Percentiles rank a stretch among this genome's conserved stretches.
These are phyloP conservation scores for Lerista edwardsae DNA, from an alignment of 2,797 vertebrate species.

Conservation along the genomic window DNA sequence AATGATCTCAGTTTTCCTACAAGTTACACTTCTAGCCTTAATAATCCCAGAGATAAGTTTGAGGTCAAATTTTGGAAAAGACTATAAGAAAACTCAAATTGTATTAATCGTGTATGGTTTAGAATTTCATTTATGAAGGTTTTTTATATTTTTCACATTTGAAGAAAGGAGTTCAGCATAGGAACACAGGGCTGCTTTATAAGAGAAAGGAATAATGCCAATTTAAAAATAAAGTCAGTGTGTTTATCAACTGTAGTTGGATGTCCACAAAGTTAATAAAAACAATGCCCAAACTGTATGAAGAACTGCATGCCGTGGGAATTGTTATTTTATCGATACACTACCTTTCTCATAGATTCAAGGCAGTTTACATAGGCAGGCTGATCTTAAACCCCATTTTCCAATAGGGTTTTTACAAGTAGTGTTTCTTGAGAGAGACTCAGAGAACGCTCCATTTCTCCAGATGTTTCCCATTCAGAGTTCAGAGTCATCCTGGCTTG, in stretches of 20 bases:
- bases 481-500: too few relatives aligned
- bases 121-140: neutral
- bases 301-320: neutral
- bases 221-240: neutral
- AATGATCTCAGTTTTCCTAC: neutral
- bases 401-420: too few relatives aligned
- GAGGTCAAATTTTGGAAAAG: constrained; percentile 3
- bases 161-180: neutral
- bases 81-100: neutral
- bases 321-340: neutral
- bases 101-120: neutral
- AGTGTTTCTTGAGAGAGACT: too few relatives aligned
- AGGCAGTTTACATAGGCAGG: too few relatives aligned
- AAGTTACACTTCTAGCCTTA: neutral
- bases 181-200: neutral
- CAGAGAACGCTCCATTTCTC: too few relatives aligned
- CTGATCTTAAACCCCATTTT: too few relatives aligned
- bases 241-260: neutral
- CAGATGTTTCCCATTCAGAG: too few relatives aligned
- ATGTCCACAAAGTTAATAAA: neutral
- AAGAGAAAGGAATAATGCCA: neutral
- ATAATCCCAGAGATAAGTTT: neutral
- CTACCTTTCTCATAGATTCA: too few relatives aligned
- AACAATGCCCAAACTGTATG: neutral
- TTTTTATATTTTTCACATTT: neutral